Evolutionary conservation across 1,140 invertebrate genomes (phyloP).

Genomic region (Panulirus ornatus): DNA sequence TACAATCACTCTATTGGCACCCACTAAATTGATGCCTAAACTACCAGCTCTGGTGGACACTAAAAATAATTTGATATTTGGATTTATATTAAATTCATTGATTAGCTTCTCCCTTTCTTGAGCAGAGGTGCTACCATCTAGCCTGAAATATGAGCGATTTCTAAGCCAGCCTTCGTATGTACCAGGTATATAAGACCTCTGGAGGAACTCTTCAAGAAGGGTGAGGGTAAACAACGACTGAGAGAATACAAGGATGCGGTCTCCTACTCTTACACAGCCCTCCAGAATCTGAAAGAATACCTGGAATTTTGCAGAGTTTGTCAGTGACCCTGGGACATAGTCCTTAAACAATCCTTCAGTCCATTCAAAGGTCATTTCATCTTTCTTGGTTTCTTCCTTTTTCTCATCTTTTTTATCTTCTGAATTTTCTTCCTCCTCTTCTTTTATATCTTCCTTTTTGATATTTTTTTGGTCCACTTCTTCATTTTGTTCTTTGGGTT

Average conservation of each 20-base stretch:
- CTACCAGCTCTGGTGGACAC: slow-evolving; percentile 98
- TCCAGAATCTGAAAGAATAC: slow-evolving; percentile 95
- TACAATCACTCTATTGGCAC: slow-evolving; percentile 97
- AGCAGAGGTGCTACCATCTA: slow-evolving; percentile 97
- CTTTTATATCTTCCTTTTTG: slow-evolving; percentile 2
- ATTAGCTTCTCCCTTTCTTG: slow-evolving; percentile 97
- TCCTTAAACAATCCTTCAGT: slow-evolving; percentile 91
- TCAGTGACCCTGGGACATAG: slow-evolving; percentile 92
- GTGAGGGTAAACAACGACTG: slow-evolving; percentile 97
- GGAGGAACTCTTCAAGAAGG: slow-evolving; percentile 97
- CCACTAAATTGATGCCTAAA: slow-evolving; percentile 97
- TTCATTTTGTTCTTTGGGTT: slow-evolving; percentile 36
- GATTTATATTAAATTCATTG: slow-evolving; percentile 96
- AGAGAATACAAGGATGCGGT: slow-evolving; percentile 97
- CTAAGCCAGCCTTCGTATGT: slow-evolving; percentile 87
- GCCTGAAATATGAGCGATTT: slow-evolving; percentile 82
- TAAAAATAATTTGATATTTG: slow-evolving; percentile 93
- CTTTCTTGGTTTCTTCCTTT: slow-evolving; percentile 62
- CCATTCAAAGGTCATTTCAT: slow-evolving; percentile 79
- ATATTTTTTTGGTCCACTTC: slow-evolving; percentile 15
- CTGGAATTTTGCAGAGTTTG: slow-evolving; percentile 97
- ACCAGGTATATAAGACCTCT: slow-evolving; percentile 87
- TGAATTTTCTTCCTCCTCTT: slow-evolving; percentile 25
- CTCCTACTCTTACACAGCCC: slow-evolving; percentile 91
- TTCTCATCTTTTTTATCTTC: slow-evolving; percentile 42